Conservation (phyloP, 2,113 vertebrate genomes). For the Arizona elegans region DNA sequence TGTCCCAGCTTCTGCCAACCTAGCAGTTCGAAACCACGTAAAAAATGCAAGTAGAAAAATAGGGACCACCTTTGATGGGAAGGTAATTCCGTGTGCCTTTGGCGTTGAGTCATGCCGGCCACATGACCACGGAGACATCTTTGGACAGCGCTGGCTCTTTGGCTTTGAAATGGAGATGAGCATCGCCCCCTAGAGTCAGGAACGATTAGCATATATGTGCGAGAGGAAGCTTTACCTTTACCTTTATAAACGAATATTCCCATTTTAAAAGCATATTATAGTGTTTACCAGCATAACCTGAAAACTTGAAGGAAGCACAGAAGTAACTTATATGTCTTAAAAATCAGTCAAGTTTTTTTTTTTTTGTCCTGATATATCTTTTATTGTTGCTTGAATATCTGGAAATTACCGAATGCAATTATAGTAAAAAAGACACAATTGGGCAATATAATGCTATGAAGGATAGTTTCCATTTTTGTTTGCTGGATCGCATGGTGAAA, state of each 20-base stretch:
- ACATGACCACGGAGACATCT: no score
- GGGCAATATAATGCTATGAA: conserved; percentile 35
- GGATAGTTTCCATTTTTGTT: conserved; percentile 44
- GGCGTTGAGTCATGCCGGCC: no score
- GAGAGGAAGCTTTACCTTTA: no score
- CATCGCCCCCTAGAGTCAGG: no score
- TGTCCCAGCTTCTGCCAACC: no score
- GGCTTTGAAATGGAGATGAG: no score
- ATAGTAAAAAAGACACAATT: conserved; percentile 19
- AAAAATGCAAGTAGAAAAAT: no score
- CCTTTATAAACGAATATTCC: background rate
- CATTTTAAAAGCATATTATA: background rate
- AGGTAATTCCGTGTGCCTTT: no score
- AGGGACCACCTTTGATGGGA: no score
- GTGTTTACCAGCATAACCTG: background rate
- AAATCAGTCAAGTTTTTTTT: background rate
- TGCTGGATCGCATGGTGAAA: conserved; percentile 51
- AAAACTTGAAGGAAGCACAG: background rate
- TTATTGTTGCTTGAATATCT: background rate
- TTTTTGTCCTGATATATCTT: background rate
- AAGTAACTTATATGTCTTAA: background rate
- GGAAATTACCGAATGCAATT: conserved; percentile 6
- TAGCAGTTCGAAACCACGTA: no score
- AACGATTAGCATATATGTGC: no score
- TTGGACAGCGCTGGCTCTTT: no score